Evolutionary conservation across 2,797 vertebrate species (phyloP).

Genomic region (Nyctibius grandis): DNA sequence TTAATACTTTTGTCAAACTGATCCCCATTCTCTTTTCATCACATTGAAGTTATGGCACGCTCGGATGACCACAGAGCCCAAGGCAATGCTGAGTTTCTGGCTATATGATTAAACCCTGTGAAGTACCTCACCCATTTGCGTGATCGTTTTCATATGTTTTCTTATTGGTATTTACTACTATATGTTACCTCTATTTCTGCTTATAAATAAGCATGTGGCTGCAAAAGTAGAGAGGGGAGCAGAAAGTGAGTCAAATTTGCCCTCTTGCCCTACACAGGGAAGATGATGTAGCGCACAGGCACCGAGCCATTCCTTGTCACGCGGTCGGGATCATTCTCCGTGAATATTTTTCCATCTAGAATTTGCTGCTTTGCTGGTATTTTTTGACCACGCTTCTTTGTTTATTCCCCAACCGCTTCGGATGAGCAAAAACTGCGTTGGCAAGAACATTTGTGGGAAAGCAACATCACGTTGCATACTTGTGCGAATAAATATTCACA

Average conservation of each 20-base stretch:
- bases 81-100: neutral
- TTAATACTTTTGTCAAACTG: neutral
- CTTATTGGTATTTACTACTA: neutral
- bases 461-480: neutral
- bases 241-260: neutral
- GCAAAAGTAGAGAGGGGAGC: neutral
- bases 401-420: neutral
- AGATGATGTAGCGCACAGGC: neutral
- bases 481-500: constrained; percentile 20
- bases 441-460: constrained; percentile 54
- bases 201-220: neutral
- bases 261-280: neutral
- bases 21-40: neutral
- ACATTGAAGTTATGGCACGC: neutral
- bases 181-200: neutral
- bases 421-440: constrained; percentile 2
- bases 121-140: neutral
- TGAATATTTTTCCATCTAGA: neutral
- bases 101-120: rapidly evolving
- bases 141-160: constrained; percentile 10
- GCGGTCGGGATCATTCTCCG: neutral
- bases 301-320: neutral
- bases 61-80: neutral
- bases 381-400: neutral
- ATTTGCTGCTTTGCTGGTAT: neutral